Evolutionary conservation across 2,888 invertebrate species (phyloP), one percentile per base, ranked within the genome.

Genomic region (Drosophila cyrtoloma): DNA sequence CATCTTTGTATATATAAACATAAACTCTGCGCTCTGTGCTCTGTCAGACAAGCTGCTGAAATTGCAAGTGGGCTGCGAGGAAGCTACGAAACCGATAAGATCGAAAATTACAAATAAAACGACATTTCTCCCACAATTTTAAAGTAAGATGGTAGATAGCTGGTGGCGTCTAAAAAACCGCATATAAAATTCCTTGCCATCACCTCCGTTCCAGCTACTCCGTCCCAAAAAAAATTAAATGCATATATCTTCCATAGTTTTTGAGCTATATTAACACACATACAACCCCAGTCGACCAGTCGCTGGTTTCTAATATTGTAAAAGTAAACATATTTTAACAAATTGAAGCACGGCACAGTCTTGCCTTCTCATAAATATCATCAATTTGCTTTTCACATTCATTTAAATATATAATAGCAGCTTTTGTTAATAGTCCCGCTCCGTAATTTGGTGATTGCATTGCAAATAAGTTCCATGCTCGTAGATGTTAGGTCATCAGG

Each of bases 361-460:
- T 9, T 16, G 47, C 26, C 26, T 16, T 16, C 47, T 47, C 26
- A 47, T 47, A 26, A 47, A 26, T 47, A 47, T 16, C 47, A 47
- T 47, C 26, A 47, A 47, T 47, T 47, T 26, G 47, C 26, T 9
- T 26, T 47, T 47, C 26, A 16, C 26, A 16, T 9, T 26, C 47
- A 47, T 47, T 47, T 47, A 26, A 47, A 47, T 47, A 9, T 47
- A 47, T 26, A 26, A 47, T 5, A 47, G 26, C 47, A 47, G 47
- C 26, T 47, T 47, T 47, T 26, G 5, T 47, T 47, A 47, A 47
- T 47, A 16, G 47, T 47, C 47, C 26, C 16, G 16, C 22, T 47
- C 47, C 47, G 26, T 47, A 47, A 47, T 47, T 47, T 47, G 26
- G 47, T 47, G 26, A 47, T 60, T 33, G 51, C 61, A 52, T 61